Conservation (phyloP, 2,113 vertebrate genomes). For the Hippocampus zosterae region DNA sequence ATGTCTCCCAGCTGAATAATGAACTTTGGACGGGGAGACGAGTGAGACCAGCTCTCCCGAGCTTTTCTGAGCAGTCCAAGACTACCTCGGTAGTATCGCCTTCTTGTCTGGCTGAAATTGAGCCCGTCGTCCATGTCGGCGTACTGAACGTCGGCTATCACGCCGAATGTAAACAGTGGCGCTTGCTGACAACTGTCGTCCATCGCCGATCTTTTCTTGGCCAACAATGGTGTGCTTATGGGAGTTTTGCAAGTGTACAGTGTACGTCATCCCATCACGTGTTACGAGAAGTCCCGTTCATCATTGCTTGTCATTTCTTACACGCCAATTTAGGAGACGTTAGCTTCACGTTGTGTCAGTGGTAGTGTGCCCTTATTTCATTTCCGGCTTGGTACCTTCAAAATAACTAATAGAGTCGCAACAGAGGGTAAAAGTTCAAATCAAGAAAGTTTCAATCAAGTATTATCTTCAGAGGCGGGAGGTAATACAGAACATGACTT, state of each 20-base stretch:
- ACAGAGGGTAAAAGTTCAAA: neutral
- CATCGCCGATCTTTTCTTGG: constrained; percentile 47
- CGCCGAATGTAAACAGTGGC: constrained; percentile 80
- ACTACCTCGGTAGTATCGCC: constrained; percentile 82
- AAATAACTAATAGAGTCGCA: constrained; percentile 8
- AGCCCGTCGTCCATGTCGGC: constrained; percentile 83
- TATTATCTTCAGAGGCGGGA: neutral
- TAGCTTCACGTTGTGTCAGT: too few relatives aligned
- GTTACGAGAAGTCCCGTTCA: neutral
- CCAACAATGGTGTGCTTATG: neutral
- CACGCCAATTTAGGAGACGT: neutral
- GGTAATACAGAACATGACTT: neutral
- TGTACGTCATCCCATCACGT: neutral
- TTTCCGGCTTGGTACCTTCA: constrained; percentile 19
- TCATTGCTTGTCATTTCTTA: neutral
- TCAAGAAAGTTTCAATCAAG: neutral
- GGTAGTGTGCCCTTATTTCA: neutral
- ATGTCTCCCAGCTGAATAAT: constrained; percentile 89
- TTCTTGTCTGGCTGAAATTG: constrained; percentile 67
- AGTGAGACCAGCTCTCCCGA: constrained; percentile 68
- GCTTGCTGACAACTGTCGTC: constrained; percentile 29
- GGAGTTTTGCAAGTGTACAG: too few relatives aligned
- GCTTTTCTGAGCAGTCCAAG: constrained; percentile 73
- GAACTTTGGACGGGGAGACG: constrained; percentile 62
- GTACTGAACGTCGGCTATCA: constrained; percentile 88